Evolutionary conservation across 2,888 invertebrate genomes (phyloP), one percentile per base, ranked within the genome.

Genomic region (Eupithecia dodoneata): DNA sequence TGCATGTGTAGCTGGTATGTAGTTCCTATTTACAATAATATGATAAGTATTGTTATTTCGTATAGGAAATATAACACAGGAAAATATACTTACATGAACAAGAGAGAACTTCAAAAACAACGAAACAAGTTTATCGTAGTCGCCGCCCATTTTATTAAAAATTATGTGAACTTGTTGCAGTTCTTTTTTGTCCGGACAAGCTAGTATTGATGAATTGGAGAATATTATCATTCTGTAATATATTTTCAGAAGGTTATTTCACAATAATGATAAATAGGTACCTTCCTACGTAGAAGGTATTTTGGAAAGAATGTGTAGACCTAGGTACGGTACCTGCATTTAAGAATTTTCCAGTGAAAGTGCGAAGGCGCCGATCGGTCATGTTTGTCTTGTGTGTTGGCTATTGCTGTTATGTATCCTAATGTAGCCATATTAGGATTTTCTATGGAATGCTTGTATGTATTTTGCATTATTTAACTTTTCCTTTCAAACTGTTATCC

Each of bases 281-380:
- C 30, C 30, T 30, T 30, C 30, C 30, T 30, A 10, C 9, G 10
- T 5, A 59, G 13, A 3, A 55, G 0, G n/a, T 2, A 10, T 30
- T 59, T 63, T 4, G 18, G 3, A 63, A 30, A 30, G 30, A 63
- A 12, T 3, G n/a, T 18, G 2, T 55, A 7, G 1, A n/a, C 18
- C 9, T 52, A 52, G 10, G 52, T 15, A 52, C 15, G 0, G 10
- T 30, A 59, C 94, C 94, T 91, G 91, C 94, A 94, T 85, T 94
- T 94, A 9, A 95, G 85, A 82, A 94, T 90, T 91, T 94, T 94
- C 95, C 95, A 95, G 81, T 95, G 94, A 79, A 88, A 92, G 83
- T 94, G 87, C 9, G 94, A 91, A n/a, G 95, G 94, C 3, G 95
- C 87, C 13, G 94, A 95, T 81, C 93, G 89, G 82, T 95, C 95